These are phyloP conservation scores for Chrysopilus asiliformis DNA, from an alignment of 2,888 invertebrate species.

Conservation along the genomic window DNA sequence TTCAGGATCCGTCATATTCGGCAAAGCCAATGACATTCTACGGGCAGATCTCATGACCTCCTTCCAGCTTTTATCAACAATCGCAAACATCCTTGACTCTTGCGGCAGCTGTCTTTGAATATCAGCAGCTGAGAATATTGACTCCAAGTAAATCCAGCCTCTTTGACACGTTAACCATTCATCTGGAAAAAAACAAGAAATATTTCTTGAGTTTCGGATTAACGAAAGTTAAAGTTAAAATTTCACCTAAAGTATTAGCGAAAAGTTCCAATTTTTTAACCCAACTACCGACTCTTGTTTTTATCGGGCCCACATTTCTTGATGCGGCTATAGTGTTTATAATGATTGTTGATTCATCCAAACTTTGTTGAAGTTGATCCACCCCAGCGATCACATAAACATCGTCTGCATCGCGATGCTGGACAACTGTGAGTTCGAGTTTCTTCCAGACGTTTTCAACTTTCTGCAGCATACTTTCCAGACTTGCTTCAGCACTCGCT, in stretches of 20 bases:
- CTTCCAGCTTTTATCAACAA: slow-evolving; percentile 83
- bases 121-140: slow-evolving; percentile 88
- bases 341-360: slow-evolving; percentile 79
- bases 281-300: slow-evolving; percentile 73
- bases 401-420: slow-evolving; percentile 72
- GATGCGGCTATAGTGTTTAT: slow-evolving; percentile 79
- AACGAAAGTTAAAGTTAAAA: neutral
- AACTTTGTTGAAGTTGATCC: slow-evolving; percentile 67
- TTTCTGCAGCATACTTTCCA: slow-evolving; percentile 67
- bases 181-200: slow-evolving; percentile 40
- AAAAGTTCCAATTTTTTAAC: slow-evolving; percentile 61
- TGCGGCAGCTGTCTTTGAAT: slow-evolving; percentile 85
- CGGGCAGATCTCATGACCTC: slow-evolving; percentile 72
- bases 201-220: neutral
- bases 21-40: slow-evolving; percentile 69
- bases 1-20: slow-evolving; percentile 61
- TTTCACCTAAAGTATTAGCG: slow-evolving; percentile 58
- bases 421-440: slow-evolving; percentile 60
- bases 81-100: slow-evolving; percentile 73
- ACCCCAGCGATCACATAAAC: slow-evolving; percentile 70
- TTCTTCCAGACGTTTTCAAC: slow-evolving; percentile 76
- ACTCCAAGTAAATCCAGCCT: slow-evolving; percentile 90
- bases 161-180: slow-evolving; percentile 81
- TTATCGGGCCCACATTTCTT: slow-evolving; percentile 73
- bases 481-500: slow-evolving; percentile 74